phyloP scores from a whole-genome alignment of 1,140 invertebrate genomes.

The Drosophila rufa region DNA sequence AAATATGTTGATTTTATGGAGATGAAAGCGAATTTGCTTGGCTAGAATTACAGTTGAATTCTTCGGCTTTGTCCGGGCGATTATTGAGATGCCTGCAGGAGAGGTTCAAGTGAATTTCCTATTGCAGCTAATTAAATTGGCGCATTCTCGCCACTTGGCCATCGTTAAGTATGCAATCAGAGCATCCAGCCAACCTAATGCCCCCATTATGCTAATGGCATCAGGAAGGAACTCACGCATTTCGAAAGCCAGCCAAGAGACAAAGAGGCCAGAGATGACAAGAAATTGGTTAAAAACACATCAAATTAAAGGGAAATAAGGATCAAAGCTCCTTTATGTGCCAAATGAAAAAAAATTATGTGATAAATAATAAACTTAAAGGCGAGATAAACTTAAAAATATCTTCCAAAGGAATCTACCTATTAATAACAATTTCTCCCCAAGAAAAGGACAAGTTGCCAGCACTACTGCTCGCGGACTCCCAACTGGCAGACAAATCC shows the following conservation, averaged over 20 bases:
- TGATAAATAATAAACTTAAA: background rate
- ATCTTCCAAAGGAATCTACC: background rate
- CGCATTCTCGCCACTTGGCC: slow-evolving; percentile 47
- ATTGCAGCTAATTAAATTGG: slow-evolving; percentile 80
- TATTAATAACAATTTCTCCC: background rate
- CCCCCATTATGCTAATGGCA: slow-evolving; percentile 82
- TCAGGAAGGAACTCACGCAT: slow-evolving; percentile 51
- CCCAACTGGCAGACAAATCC: slow-evolving; percentile 56
- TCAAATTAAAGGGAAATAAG: too few relatives aligned
- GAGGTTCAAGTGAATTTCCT: slow-evolving; percentile 29
- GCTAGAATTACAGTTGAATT: slow-evolving; percentile 32
- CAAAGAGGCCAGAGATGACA: slow-evolving; percentile 24
- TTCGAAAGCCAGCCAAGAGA: slow-evolving; percentile 38
- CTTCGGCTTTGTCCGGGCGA: background rate
- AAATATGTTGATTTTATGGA: slow-evolving; percentile 79
- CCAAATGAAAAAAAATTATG: too few relatives aligned
- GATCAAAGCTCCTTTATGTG: background rate
- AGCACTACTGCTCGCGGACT: slow-evolving; percentile 23
- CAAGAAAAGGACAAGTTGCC: slow-evolving; percentile 9
- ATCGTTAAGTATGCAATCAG: slow-evolving; percentile 75
- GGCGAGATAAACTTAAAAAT: too few relatives aligned
- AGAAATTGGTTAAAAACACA: background rate
- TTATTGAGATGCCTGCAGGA: background rate
- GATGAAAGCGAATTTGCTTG: slow-evolving; percentile 47
- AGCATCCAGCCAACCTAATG: slow-evolving; percentile 64